Conservation (phyloP, 2,888 invertebrate species). For the Leuctra nigra region DNA sequence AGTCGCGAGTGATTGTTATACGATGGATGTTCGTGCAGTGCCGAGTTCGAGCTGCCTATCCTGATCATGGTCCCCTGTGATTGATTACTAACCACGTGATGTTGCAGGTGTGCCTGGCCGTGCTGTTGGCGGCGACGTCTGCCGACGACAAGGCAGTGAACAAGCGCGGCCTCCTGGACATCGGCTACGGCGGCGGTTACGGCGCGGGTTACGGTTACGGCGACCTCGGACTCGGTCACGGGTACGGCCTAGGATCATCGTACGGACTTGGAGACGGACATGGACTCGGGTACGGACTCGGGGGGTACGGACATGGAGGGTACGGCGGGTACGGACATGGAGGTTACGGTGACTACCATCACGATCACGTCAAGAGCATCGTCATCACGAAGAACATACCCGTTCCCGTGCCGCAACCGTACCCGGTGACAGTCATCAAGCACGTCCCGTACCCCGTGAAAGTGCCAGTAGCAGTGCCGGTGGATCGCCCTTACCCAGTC, state of each 20-base stretch:
- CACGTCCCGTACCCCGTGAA: constrained; percentile 37
- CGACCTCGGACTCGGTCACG: not conserved
- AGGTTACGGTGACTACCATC: constrained; percentile 28
- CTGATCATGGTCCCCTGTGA: no score
- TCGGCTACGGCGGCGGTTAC: not conserved
- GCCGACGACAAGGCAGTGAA: constrained; percentile 28
- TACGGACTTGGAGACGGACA: constrained; percentile 1
- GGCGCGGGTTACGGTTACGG: constrained; percentile 1
- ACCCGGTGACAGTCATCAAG: constrained; percentile 40
- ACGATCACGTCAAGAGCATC: constrained; percentile 21
- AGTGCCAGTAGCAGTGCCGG: constrained; percentile 45
- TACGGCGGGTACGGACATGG: constrained; percentile 39
- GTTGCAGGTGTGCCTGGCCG: constrained; percentile 8
- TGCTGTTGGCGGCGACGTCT: constrained; percentile 3
- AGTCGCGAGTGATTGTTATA: no score
- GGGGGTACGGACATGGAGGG: constrained; percentile 44
- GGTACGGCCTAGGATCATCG: not conserved
- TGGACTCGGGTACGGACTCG: constrained; percentile 8
- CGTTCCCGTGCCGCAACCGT: constrained; percentile 33
- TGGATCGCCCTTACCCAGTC: constrained; percentile 69
- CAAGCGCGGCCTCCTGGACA: constrained; percentile 13
- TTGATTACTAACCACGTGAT: not conserved
- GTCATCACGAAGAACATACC: constrained; percentile 26
- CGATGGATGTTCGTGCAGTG: no score
- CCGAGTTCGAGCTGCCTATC: no score